Percentiles rank a stretch among this genome's conserved stretches.
Conservation (phyloP, 2,113 vertebrate genomes). For the Leiothrix lutea region DNA sequence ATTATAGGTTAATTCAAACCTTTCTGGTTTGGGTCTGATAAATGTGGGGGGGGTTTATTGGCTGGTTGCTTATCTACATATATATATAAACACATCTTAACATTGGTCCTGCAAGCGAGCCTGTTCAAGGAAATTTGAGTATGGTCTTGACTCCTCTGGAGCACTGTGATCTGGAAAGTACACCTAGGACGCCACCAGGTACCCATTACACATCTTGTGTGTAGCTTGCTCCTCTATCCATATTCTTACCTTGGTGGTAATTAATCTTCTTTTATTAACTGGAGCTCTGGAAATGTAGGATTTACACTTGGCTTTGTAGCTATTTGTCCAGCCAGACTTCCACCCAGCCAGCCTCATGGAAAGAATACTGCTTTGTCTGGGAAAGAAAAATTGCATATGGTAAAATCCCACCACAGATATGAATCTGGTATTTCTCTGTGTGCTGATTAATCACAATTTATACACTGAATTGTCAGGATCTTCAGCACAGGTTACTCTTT, state of each 20-base stretch:
- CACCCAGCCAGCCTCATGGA: neutral
- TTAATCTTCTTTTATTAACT: neutral
- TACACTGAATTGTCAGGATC: neutral
- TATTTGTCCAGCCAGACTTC: neutral
- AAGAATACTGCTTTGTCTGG: neutral
- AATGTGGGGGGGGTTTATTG: fast-evolving
- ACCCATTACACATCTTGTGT: neutral
- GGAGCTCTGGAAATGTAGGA: neutral
- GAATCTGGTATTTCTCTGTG: neutral
- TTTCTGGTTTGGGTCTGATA: neutral
- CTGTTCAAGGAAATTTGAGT: neutral
- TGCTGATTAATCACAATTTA: neutral
- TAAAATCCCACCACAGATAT: neutral
- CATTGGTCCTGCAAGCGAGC: neutral
- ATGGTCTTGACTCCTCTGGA: neutral
- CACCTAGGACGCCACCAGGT: neutral
- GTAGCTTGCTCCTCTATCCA: neutral
- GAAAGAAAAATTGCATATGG: neutral
- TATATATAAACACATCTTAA: neutral
- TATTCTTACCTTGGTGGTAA: neutral
- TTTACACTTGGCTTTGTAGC: neutral
- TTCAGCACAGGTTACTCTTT: neutral
- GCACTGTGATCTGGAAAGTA: neutral
- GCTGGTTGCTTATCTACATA: neutral
- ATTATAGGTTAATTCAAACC: neutral